Evolutionary conservation across 2,888 invertebrate genomes (phyloP), one percentile per base, ranked within the genome.

Genomic region (Acrobasis consociella): DNA sequence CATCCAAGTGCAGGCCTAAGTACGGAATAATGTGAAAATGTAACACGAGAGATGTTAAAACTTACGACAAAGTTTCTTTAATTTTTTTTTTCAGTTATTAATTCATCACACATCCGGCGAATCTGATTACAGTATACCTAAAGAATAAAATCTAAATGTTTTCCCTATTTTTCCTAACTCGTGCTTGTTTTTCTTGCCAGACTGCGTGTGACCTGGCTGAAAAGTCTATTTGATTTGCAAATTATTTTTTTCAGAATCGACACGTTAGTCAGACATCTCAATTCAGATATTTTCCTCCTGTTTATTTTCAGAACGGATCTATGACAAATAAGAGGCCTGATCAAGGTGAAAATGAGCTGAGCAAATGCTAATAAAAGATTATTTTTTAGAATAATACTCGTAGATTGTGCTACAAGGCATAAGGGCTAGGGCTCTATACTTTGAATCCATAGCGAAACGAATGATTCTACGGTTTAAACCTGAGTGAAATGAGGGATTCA

Each of bases 71-170:
- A 22, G 1, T 22, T 22, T 22, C 22, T 22, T 22, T 2, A 22
- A 22, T 3, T 22, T 22, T 2, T 22, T 22, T 46, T 1, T 46
- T 46, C 46, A 13, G n/a, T 46, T 46, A 13, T 13, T 46, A n/a
- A 13, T 13, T 46, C 46, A 46, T 31, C 31, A 11, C 2, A 46
- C n/a, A 46, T 46, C 46, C n/a, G 11, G 42, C 11, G n/a, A 37
- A 52, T 31, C 13, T 52, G 16, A 55, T 55, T 38, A 9, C 31
- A 55, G 9, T 15, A 11, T n/a, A 39, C 15, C 53, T 55, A 55
- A 15, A 53, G 16, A 55, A 55, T 55, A 38, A 38, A 55, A 39
- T 55, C 38, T 55, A 5, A 55, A 39, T 55, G 39, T 55, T 55
- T 37, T 39, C 16, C 38, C 10, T 16, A 16, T 52, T 17, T 50